phyloP scores from a whole-genome alignment of 2,888 invertebrate species.

The Portevinia maculata region DNA sequence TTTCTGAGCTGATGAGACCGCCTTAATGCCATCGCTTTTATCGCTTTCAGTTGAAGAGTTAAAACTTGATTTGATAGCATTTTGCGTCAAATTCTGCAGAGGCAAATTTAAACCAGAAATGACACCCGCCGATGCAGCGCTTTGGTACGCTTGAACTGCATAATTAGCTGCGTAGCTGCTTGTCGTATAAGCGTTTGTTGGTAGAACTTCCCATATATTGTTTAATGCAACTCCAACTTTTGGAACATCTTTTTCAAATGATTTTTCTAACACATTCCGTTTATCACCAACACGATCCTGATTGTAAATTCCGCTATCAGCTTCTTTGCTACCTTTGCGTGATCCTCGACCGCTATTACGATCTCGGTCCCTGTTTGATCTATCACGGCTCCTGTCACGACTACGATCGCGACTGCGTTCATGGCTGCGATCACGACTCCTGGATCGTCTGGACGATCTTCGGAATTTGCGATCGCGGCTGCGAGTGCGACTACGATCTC shows the following conservation, averaged over 20 bases:
- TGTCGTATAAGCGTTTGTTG: conserved; percentile 69
- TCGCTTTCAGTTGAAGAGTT: conserved; percentile 29
- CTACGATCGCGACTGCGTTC: conserved; percentile 83
- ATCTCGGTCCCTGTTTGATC: conserved; percentile 82
- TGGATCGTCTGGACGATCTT: conserved; percentile 77
- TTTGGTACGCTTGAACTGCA: conserved; percentile 57
- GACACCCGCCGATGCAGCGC: conserved; percentile 26
- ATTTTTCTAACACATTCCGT: conserved; percentile 29
- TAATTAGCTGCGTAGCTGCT: conserved; percentile 52
- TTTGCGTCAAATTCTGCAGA: conserved; percentile 2
- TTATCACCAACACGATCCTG: conserved; percentile 42
- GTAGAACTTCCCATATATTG: conserved; percentile 49
- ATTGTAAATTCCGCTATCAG: conserved; percentile 15
- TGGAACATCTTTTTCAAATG: conserved; percentile 30
- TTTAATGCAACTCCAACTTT: conserved; percentile 1
- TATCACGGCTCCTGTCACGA: conserved; percentile 82
- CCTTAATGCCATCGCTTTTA: background rate
- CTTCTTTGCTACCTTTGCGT: conserved; percentile 44
- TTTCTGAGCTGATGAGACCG: conserved; percentile 1
- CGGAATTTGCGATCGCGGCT: conserved; percentile 83
- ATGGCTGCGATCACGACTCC: conserved; percentile 80
- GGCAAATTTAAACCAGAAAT: conserved; percentile 22
- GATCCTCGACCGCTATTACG: conserved; percentile 80
- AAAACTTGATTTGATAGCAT: background rate
- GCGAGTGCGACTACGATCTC: conserved; percentile 79